Evolutionary conservation across 2,113 vertebrate species (phyloP).

Genomic region (Cisticola juncidis): DNA sequence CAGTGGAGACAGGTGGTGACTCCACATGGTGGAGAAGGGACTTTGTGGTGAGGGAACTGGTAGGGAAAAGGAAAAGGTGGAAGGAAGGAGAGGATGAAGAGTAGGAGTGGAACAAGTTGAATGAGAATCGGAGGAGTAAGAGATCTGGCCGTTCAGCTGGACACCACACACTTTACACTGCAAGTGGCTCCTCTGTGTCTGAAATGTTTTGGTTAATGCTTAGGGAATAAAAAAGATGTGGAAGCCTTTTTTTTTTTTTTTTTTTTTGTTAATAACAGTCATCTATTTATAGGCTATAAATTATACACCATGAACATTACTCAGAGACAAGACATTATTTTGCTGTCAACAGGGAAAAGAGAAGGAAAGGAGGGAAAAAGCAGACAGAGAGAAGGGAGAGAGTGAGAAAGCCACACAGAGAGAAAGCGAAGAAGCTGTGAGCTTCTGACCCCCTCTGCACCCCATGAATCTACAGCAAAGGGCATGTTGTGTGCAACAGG

Average conservation of each 20-base stretch:
- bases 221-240: constrained; percentile 52
- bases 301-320: constrained; percentile 70
- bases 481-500: background rate
- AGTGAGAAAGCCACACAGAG: background rate
- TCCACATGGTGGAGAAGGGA: constrained; percentile 7
- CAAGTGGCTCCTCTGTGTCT: background rate
- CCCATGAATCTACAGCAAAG: background rate
- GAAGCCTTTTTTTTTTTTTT: background rate
- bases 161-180: background rate
- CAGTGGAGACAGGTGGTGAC: background rate
- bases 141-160: background rate
- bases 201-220: constrained; percentile 59
- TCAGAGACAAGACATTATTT: constrained; percentile 79
- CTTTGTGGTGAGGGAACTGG: background rate
- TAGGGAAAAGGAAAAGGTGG: background rate
- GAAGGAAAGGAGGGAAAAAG: background rate
- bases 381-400: background rate
- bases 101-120: background rate
- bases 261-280: constrained; percentile 63
- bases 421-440: background rate
- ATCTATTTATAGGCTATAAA: constrained; percentile 81
- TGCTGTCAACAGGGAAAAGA: constrained; percentile 70
- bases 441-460: background rate
- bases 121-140: background rate
- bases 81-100: background rate